Base-by-base conservation (phyloP, 2,888 invertebrate species). In the Andrena flavipes region DNA sequence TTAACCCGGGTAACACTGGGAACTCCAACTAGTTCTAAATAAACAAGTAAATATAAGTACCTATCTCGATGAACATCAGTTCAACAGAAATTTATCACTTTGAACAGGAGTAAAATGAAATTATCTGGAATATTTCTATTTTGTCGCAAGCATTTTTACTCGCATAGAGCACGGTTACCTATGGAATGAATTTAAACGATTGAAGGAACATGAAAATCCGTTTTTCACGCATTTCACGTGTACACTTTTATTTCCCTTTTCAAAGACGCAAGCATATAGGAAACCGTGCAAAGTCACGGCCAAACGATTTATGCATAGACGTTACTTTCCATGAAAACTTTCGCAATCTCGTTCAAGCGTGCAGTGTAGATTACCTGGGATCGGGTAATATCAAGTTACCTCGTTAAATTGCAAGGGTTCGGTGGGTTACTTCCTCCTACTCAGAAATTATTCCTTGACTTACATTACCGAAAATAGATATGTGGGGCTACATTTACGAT, bases 331-430 rank as follows among this genome's bases (percentile, higher is more conserved):
- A 83, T 79, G 82, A 76, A 90, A 92, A 91, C 91, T 92, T 92
- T 91, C 82, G 87, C 90, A 91, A 92, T 92, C 89, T 91, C 89
- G 88, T 90, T 87, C 84, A 76, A 80, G 84, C 79, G 84, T 77
- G 71, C 84, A 67, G 80, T 85, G 82, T 87, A 87, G 85, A 89
- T 85, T 86, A 85, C 80, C 77, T 72, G 78, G 75, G 84, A 80
- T 83, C 82, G 84, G 82, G 87, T 89, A 91, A 91, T 91, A 91
- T 92, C 91, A 89, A 91, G 91, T 91, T 92, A 91, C 90, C 91
- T 90, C 87, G 91, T 92, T 91, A 90, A 90, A 91, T 90, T 89
- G 91, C 87, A 91, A 91, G 89, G 89, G 89, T 90, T 91, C 87
- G 59, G 73, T 64, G 62, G 59, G 67, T 72, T 72, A 63, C 63